These are phyloP conservation scores for Branchipolynoe longqiensis DNA, from an alignment of 2,888 invertebrate species.

Conservation along the genomic window DNA sequence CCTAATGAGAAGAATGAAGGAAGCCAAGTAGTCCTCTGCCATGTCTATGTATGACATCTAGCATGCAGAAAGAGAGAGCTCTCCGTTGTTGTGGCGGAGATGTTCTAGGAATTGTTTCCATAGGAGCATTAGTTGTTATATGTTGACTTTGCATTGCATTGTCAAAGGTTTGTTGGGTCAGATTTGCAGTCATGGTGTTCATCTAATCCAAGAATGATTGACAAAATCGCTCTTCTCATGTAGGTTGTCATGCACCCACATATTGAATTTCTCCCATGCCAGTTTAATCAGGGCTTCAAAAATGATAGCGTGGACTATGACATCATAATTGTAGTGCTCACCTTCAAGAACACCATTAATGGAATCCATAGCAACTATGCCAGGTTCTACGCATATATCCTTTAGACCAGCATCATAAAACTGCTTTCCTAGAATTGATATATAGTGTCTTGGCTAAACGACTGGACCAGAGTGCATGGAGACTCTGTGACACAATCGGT, in stretches of 20 bases:
- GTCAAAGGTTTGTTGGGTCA: constrained; percentile 33
- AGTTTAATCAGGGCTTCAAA: constrained; percentile 67
- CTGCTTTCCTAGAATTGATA: constrained; percentile 66
- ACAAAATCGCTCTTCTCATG: not conserved
- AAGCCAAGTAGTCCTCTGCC: constrained; percentile 59
- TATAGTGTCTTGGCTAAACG: constrained; percentile 56
- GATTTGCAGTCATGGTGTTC: not conserved
- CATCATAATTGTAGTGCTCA: constrained; percentile 58
- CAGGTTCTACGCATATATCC: too few species aligned
- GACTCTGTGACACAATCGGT: not conserved
- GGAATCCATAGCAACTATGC: too few species aligned
- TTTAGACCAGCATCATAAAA: constrained; percentile 66
- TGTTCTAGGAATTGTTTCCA: constrained; percentile 58
- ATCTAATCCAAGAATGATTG: not conserved
- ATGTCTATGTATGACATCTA: constrained; percentile 60
- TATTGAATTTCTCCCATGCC: constrained; percentile 59
- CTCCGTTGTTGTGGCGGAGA: constrained; percentile 52
- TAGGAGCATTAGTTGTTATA: not conserved
- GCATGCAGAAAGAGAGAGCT: constrained; percentile 47
- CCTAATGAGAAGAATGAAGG: constrained; percentile 52
- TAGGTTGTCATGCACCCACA: constrained; percentile 59
- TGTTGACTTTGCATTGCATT: constrained; percentile 13
- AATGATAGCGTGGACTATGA: constrained; percentile 63
- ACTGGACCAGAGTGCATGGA: constrained; percentile 36
- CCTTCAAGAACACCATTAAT: too few species aligned